A percentile compares a stretch with the other conserved stretches of the same genome.
phyloP scores from a whole-genome alignment of 2,888 invertebrate species.

The Rhagonycha fulva region DNA sequence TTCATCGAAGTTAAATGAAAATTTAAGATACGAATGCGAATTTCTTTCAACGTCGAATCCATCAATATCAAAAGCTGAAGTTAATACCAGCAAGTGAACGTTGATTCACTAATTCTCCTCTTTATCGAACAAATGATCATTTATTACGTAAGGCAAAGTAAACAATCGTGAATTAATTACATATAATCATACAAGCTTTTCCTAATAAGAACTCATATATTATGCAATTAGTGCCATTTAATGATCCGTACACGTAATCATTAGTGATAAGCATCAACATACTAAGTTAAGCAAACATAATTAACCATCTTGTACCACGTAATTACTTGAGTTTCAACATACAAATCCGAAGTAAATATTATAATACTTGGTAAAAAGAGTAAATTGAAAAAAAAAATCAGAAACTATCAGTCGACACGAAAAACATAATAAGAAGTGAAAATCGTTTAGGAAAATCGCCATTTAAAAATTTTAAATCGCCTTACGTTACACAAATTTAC shows the following conservation, averaged over 20 bases:
- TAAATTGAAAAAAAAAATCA: not conserved
- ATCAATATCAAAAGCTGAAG: not conserved
- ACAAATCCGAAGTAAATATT: not conserved
- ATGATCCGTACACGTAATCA: not conserved
- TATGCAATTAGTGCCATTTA: not conserved
- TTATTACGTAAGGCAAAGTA: not conserved
- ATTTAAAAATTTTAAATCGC: conserved; percentile 18
- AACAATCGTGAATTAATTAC: not conserved
- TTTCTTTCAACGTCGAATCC: too few relatives aligned
- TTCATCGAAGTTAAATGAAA: too few relatives aligned
- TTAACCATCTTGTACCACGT: not conserved
- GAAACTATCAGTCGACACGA: not conserved
- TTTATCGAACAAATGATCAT: not conserved
- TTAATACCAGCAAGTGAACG: not conserved
- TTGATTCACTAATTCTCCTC: not conserved
- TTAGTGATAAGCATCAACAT: not conserved
- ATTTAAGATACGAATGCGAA: too few relatives aligned
- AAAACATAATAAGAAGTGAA: not conserved
- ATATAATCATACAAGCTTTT: not conserved
- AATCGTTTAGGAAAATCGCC: not conserved
- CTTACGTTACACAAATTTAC: conserved; percentile 16
- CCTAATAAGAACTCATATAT: not conserved
- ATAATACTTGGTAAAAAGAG: not conserved
- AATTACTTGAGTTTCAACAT: not conserved
- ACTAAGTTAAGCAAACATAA: not conserved